Percentiles rank a stretch among this genome's conserved stretches.
These are phyloP conservation scores for Orientallactaga sibirica DNA, from an alignment of 2,797 vertebrate species.

Conservation along the genomic window DNA sequence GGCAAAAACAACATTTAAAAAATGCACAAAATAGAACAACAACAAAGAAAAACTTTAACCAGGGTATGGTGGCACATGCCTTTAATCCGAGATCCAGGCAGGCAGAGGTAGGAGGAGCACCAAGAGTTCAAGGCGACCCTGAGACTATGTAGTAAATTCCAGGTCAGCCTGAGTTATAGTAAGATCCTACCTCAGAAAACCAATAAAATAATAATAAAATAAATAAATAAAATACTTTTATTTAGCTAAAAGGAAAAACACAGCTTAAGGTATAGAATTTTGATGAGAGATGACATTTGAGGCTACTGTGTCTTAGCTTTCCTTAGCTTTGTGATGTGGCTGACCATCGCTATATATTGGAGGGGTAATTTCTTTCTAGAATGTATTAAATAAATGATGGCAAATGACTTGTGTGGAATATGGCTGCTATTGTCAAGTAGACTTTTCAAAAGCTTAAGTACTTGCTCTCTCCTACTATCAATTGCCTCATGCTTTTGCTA, in stretches of 20 bases:
- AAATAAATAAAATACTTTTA: too few relatives aligned
- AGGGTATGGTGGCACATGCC: too few relatives aligned
- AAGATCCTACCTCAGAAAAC: too few relatives aligned
- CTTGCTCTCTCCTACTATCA: background rate
- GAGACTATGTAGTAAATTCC: too few relatives aligned
- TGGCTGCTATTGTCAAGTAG: background rate
- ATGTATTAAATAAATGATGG: background rate
- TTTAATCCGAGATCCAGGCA: too few relatives aligned
- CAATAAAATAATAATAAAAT: too few relatives aligned
- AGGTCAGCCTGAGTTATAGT: too few relatives aligned
- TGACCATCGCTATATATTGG: background rate
- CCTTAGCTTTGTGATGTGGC: constrained; percentile 5
- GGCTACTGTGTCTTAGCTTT: background rate
- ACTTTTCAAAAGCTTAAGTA: background rate
- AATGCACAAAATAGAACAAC: too few relatives aligned
- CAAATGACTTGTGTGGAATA: background rate
- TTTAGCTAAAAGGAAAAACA: constrained; percentile 34
- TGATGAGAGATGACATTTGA: constrained; percentile 41
- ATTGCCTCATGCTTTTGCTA: background rate
- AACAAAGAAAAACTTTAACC: too few relatives aligned
- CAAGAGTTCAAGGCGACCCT: too few relatives aligned
- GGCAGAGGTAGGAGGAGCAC: too few relatives aligned
- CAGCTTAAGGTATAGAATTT: background rate
- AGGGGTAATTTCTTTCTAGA: background rate
- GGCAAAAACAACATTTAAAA: background rate